A percentile compares a stretch with the other conserved stretches of the same genome.
Conservation (phyloP, 2,797 vertebrate genomes). For the Buphagus erythrorhynchus region DNA sequence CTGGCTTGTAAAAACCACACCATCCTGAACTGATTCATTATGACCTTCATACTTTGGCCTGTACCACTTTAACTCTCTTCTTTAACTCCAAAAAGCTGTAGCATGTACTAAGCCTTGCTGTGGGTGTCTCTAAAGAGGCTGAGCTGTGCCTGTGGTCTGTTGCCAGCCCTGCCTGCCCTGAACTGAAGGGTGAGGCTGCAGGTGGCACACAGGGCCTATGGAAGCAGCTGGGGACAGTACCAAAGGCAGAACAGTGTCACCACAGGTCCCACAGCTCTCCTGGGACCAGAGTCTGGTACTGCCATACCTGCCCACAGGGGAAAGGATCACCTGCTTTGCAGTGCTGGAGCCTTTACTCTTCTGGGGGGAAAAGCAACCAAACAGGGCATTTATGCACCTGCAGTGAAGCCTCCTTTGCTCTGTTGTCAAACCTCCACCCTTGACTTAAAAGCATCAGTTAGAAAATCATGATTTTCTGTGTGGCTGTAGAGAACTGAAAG, state of each 20-base stretch:
- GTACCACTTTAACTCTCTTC: not conserved
- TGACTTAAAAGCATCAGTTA: not conserved
- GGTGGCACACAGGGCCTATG: not conserved
- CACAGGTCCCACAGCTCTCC: too few relatives aligned
- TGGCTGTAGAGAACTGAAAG: not conserved
- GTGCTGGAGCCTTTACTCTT: not conserved
- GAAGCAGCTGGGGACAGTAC: not conserved
- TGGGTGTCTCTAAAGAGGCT: not conserved
- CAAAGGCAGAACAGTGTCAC: not conserved
- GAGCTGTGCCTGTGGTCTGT: not conserved
- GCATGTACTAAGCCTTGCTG: not conserved
- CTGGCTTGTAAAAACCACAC: not conserved
- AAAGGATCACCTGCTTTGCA: not conserved
- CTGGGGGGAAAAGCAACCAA: rapidly evolving
- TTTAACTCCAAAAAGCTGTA: not conserved
- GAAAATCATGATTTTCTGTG: rapidly evolving
- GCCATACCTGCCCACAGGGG: too few relatives aligned
- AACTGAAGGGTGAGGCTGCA: not conserved
- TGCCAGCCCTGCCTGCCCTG: not conserved
- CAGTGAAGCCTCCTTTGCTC: not conserved
- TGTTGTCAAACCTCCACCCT: not conserved
- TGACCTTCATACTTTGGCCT: not conserved
- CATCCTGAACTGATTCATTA: rapidly evolving
- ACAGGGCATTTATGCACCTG: not conserved
- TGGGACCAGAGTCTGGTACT: too few relatives aligned